Conservation (phyloP, 2,888 invertebrate species). For the Beris chalybata region DNA sequence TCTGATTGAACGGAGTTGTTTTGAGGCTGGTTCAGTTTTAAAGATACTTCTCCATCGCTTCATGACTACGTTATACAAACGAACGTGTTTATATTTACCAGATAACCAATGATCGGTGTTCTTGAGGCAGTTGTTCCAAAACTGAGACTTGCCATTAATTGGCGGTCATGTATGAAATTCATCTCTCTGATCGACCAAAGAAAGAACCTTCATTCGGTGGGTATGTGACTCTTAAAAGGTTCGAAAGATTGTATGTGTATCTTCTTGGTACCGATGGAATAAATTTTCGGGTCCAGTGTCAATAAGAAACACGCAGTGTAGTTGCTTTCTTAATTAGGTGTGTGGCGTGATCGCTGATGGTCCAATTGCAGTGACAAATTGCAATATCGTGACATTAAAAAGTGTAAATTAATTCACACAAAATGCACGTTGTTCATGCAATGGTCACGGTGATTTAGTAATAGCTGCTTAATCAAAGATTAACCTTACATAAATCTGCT, state of each 20-base stretch:
- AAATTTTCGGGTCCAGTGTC: constrained; percentile 16
- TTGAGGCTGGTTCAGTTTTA: too few species aligned
- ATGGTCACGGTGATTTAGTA: too few species aligned
- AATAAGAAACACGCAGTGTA: constrained; percentile 13
- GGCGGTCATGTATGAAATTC: constrained; percentile 18
- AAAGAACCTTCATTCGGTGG: not conserved
- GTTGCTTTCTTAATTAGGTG: constrained; percentile 22
- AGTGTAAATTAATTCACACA: constrained; percentile 8
- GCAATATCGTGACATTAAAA: constrained; percentile 27
- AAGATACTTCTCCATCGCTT: too few species aligned
- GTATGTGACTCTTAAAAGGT: constrained; percentile 13
- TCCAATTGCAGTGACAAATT: constrained; percentile 26
- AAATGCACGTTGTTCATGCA: too few species aligned
- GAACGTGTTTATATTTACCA: too few species aligned
- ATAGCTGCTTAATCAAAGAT: too few species aligned
- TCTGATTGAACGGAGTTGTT: too few species aligned
- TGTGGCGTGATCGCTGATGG: constrained; percentile 23
- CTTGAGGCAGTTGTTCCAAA: too few species aligned
- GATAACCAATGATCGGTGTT: too few species aligned
- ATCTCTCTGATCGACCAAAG: too few species aligned
- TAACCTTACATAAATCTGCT: too few species aligned
- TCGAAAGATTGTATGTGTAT: constrained; percentile 3
- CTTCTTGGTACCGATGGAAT: constrained; percentile 16
- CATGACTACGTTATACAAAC: too few species aligned
- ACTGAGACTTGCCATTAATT: constrained; percentile 17